These are phyloP conservation scores for Sminthurides aquaticus DNA, from an alignment of 2,888 invertebrate genomes.

Conservation along the genomic window DNA sequence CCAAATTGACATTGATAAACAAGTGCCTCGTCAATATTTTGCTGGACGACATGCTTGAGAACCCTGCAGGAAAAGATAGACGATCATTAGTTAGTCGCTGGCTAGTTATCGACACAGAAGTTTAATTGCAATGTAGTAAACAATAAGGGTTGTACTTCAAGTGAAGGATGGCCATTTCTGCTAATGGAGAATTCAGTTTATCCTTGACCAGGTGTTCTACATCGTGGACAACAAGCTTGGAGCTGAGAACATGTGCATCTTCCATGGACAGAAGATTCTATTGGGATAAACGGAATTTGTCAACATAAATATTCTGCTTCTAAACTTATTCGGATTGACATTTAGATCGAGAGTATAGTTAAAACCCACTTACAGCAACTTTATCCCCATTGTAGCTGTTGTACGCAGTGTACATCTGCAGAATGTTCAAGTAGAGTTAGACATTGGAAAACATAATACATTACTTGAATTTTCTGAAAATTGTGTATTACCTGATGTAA, in stretches of 20 bases:
- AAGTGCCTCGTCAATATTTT: constrained; percentile 59
- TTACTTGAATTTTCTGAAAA: constrained; percentile 2
- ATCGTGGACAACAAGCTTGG: constrained; percentile 60
- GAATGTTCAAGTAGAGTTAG: constrained; percentile 47
- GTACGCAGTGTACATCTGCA: constrained; percentile 56
- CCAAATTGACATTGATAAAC: constrained; percentile 69
- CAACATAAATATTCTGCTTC: not conserved
- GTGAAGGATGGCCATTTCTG: constrained; percentile 68
- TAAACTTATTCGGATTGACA: not conserved
- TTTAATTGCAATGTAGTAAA: too few relatives aligned
- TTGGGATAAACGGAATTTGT: constrained; percentile 18
- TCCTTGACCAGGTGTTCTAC: constrained; percentile 64
- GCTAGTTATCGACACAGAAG: too few relatives aligned
- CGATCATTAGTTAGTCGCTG: too few relatives aligned
- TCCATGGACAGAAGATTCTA: constrained; percentile 47
- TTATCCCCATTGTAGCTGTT: constrained; percentile 57
- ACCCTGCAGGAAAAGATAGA: constrained; percentile 49
- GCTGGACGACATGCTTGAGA: constrained; percentile 51
- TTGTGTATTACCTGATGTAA: constrained; percentile 33
- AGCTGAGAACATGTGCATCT: constrained; percentile 64
- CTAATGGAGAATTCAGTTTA: constrained; percentile 63
- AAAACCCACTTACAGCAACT: constrained; percentile 48
- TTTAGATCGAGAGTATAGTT: not conserved
- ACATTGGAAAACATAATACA: not conserved
- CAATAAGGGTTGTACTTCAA: constrained; percentile 53